Evolutionary conservation across 2,797 vertebrate species (phyloP).

Genomic region (Sus cebifrons): DNA sequence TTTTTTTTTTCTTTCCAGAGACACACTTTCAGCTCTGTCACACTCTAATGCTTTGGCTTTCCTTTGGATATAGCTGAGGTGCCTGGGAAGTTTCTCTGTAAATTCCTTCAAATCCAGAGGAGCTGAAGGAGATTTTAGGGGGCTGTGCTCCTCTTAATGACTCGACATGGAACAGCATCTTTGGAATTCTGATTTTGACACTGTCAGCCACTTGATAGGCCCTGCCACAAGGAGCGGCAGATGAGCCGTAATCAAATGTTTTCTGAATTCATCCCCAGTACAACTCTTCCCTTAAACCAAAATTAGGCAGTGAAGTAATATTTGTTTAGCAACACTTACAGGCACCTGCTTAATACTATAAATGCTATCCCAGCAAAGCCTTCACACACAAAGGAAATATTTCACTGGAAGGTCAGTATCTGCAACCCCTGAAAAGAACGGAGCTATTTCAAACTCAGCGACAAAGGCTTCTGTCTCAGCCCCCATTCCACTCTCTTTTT

Average conservation of each 20-base stretch:
- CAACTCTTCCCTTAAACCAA: constrained; percentile 80
- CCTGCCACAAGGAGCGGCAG: constrained; percentile 31
- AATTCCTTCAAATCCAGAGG: constrained; percentile 82
- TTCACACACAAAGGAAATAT: constrained; percentile 81
- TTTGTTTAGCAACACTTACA: constrained; percentile 85
- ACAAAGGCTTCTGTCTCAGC: constrained; percentile 85
- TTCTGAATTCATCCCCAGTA: constrained; percentile 80
- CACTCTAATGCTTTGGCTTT: constrained; percentile 73
- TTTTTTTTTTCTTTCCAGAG: constrained; percentile 54
- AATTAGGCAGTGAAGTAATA: constrained; percentile 85
- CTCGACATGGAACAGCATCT: constrained; percentile 64
- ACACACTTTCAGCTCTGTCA: constrained; percentile 55
- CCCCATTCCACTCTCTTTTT: constrained; percentile 77
- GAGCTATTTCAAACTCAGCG: constrained; percentile 84
- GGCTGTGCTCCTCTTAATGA: constrained; percentile 76
- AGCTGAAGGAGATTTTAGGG: constrained; percentile 75
- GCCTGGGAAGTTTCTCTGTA: constrained; percentile 80
- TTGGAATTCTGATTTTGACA: constrained; percentile 79
- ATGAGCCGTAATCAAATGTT: constrained; percentile 81
- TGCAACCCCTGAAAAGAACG: constrained; percentile 83
- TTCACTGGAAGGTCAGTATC: constrained; percentile 85
- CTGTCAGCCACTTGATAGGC: constrained; percentile 69
- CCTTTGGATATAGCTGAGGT: constrained; percentile 78
- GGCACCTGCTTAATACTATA: constrained; percentile 83
- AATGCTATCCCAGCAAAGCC: constrained; percentile 80